A percentile compares a stretch with the other conserved stretches of the same genome.
phyloP scores from a whole-genome alignment of 2,113 vertebrate species.

The Calidris pugnax region DNA sequence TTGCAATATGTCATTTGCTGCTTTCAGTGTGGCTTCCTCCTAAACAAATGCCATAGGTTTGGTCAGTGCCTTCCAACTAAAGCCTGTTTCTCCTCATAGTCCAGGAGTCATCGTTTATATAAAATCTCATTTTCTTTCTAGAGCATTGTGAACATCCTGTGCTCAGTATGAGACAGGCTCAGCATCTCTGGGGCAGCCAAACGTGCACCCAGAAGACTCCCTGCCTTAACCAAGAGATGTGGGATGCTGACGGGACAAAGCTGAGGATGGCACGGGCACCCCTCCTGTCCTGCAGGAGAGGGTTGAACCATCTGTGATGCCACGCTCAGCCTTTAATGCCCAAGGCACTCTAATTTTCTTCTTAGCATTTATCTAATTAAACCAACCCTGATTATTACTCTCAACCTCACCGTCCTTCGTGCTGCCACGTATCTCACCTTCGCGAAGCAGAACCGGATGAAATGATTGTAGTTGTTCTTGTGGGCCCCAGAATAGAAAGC shows the following conservation, averaged over 20 bases:
- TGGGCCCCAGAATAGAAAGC: slow-evolving; percentile 84
- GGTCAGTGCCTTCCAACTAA: neutral
- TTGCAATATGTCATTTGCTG: slow-evolving; percentile 83
- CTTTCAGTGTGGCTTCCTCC: slow-evolving; percentile 88
- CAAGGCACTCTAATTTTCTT: neutral
- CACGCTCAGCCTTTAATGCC: neutral
- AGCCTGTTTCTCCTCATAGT: neutral
- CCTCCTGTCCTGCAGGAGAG: neutral
- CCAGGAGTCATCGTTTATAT: neutral
- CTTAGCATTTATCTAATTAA: neutral
- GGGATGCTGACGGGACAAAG: neutral
- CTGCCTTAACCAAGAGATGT: neutral
- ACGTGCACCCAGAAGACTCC: neutral
- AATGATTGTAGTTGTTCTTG: slow-evolving; percentile 82
- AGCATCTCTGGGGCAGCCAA: neutral
- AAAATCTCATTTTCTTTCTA: neutral
- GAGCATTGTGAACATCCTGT: accelerated
- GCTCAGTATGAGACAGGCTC: neutral
- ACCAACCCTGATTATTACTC: neutral
- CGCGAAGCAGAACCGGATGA: slow-evolving; percentile 91
- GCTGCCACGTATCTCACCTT: slow-evolving; percentile 77
- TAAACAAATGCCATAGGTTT: slow-evolving; percentile 42
- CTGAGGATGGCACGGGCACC: neutral
- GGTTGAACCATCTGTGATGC: neutral
- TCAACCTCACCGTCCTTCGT: accelerated